These are phyloP conservation scores for Tetragonisca angustula DNA, from an alignment of 2,888 invertebrate genomes.

Conservation along the genomic window DNA sequence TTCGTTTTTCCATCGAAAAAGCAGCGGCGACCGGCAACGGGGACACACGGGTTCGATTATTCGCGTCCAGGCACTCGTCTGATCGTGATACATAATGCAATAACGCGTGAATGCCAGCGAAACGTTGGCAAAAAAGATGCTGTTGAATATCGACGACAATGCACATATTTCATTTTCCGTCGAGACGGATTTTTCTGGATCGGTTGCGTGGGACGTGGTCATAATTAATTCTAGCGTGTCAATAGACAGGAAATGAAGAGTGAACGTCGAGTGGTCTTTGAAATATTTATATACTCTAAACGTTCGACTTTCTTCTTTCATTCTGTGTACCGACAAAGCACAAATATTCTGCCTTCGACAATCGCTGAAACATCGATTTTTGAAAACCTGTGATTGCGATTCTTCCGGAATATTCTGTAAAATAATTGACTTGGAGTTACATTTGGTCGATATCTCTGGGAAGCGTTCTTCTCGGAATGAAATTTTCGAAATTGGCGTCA, in stretches of 20 bases:
- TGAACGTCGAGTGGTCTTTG: too few species aligned
- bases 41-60: slow-evolving; percentile 53
- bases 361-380: too few species aligned
- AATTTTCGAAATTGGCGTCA: too few species aligned
- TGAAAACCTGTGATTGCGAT: too few species aligned
- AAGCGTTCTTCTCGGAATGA: too few species aligned
- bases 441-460: too few species aligned
- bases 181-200: background rate
- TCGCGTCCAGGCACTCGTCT: slow-evolving; percentile 3
- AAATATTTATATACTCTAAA: background rate
- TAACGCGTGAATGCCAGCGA: background rate
- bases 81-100: slow-evolving; percentile 38
- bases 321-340: too few species aligned
- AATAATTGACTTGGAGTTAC: too few species aligned
- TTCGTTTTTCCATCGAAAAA: slow-evolving; percentile 32
- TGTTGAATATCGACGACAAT: too few species aligned
- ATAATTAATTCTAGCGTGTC: background rate
- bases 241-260: background rate
- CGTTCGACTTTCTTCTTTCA: background rate
- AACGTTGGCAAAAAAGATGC: background rate
- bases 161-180: background rate
- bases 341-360: too few species aligned
- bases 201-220: background rate
- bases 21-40: slow-evolving; percentile 21
- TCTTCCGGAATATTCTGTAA: too few species aligned